Evolutionary conservation across 2,888 invertebrate species (phyloP).

Genomic region (Epiblema foenella): DNA sequence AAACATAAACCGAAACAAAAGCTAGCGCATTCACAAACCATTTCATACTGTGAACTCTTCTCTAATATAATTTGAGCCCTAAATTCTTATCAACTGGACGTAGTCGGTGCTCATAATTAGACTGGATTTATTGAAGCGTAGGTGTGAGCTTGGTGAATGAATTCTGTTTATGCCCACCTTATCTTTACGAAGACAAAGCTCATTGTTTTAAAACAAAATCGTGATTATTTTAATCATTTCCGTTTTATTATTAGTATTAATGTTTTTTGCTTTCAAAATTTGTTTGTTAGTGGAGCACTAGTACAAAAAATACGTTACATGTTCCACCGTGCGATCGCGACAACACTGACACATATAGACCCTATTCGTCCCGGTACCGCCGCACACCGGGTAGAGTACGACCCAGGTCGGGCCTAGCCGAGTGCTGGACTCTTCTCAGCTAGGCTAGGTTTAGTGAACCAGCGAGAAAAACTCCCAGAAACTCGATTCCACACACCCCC

Average conservation of each 20-base stretch:
- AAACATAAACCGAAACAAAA: slow-evolving; percentile 37
- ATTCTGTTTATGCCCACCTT: slow-evolving; percentile 13
- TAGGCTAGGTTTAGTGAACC: no score
- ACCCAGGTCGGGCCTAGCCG: no score
- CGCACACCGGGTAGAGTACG: no score
- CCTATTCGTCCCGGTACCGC: no score
- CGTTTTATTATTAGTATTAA: neutral
- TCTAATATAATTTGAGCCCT: neutral
- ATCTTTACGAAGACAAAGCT: slow-evolving; percentile 13
- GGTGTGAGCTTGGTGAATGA: slow-evolving; percentile 4
- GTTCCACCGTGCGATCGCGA: no score
- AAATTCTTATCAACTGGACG: neutral
- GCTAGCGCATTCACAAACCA: neutral
- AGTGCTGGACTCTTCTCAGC: no score
- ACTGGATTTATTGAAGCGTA: no score
- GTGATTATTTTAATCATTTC: slow-evolving; percentile 22
- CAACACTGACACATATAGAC: no score
- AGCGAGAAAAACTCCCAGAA: no score
- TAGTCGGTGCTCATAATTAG: neutral
- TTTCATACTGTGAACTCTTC: neutral
- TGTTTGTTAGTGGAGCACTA: no score
- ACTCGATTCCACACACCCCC: no score
- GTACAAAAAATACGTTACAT: no score
- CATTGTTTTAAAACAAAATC: slow-evolving; percentile 30
- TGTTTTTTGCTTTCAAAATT: neutral